A percentile compares a stretch with the other conserved stretches of the same genome.
Evolutionary conservation across 2,888 invertebrate species (phyloP).

Genomic region (Saturnia pavonia): DNA sequence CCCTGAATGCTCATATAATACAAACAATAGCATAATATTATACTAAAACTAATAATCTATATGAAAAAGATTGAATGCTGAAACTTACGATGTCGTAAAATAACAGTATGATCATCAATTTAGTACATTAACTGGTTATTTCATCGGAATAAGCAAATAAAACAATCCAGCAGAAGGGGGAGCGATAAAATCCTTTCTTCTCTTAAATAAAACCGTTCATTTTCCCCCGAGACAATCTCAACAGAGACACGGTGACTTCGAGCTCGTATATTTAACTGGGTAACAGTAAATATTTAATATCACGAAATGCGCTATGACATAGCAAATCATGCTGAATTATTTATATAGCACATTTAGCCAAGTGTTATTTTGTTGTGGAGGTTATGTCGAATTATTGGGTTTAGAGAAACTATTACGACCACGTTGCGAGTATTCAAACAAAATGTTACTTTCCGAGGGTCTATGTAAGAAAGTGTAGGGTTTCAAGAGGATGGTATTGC

Average conservation of each 20-base stretch:
- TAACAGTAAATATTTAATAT: not conserved
- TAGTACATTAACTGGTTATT: slow-evolving; percentile 19
- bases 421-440: not conserved
- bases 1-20: not conserved
- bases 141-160: slow-evolving; percentile 22
- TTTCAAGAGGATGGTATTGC: not conserved
- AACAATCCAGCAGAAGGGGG: slow-evolving; percentile 15
- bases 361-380: not conserved
- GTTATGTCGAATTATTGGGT: not conserved
- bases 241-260: slow-evolving; percentile 8
- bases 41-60: not conserved
- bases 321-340: not conserved
- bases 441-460: not conserved
- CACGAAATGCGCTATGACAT: not conserved
- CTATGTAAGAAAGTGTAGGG: not conserved
- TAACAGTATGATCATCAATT: slow-evolving; percentile 13
- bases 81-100: slow-evolving; percentile 12
- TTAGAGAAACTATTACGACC: not conserved
- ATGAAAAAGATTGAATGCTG: not conserved
- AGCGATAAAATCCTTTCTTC: slow-evolving; percentile 18
- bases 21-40: not conserved
- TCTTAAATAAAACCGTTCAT: slow-evolving; percentile 17
- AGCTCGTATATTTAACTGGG: slow-evolving; percentile 2
- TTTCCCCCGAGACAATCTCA: slow-evolving; percentile 14
- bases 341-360: not conserved